Percentiles rank a stretch among this genome's conserved stretches.
Evolutionary conservation across 2,888 invertebrate species (phyloP).

Genomic region (Coleophora flavipennella): DNA sequence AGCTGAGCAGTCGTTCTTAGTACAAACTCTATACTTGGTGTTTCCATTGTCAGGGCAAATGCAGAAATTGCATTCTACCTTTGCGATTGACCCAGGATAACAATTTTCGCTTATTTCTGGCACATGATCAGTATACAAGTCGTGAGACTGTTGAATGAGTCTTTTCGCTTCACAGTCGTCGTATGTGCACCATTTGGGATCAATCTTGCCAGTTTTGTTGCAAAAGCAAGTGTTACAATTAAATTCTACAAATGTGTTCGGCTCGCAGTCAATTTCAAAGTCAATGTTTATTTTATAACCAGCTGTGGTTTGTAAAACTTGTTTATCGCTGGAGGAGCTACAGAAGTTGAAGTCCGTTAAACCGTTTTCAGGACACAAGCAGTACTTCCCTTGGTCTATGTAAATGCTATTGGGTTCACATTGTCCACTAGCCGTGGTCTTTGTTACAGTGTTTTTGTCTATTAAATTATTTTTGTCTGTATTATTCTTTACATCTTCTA

Average conservation of each 20-base stretch:
- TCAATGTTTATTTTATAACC: slow-evolving; percentile 17
- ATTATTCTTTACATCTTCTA: slow-evolving; percentile 37
- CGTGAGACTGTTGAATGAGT: slow-evolving; percentile 28
- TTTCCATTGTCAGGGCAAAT: slow-evolving; percentile 49
- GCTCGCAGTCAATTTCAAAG: slow-evolving; percentile 37
- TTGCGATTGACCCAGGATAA: slow-evolving; percentile 42
- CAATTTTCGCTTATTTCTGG: slow-evolving; percentile 25
- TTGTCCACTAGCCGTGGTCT: slow-evolving; percentile 15
- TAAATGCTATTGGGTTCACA: slow-evolving; percentile 44
- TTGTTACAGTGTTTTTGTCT: slow-evolving; percentile 27
- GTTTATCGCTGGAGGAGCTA: slow-evolving; percentile 21
- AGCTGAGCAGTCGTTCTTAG: slow-evolving; percentile 39
- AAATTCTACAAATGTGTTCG: slow-evolving; percentile 48
- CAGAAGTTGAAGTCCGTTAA: slow-evolving; percentile 35
- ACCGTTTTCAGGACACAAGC: slow-evolving; percentile 44
- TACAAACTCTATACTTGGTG: slow-evolving; percentile 38
- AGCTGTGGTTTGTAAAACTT: not conserved
- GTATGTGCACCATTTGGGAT: slow-evolving; percentile 57
- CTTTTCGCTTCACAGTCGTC: slow-evolving; percentile 51
- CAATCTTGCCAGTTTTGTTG: slow-evolving; percentile 43
- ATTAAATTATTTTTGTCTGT: slow-evolving; percentile 24
- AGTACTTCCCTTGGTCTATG: slow-evolving; percentile 36
- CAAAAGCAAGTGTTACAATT: slow-evolving; percentile 63
- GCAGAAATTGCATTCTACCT: slow-evolving; percentile 55
- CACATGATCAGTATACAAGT: slow-evolving; percentile 3